A percentile compares a stretch with the other conserved stretches of the same genome.
Evolutionary conservation across 2,797 vertebrate species (phyloP).

Genomic region (Poecile montanus): DNA sequence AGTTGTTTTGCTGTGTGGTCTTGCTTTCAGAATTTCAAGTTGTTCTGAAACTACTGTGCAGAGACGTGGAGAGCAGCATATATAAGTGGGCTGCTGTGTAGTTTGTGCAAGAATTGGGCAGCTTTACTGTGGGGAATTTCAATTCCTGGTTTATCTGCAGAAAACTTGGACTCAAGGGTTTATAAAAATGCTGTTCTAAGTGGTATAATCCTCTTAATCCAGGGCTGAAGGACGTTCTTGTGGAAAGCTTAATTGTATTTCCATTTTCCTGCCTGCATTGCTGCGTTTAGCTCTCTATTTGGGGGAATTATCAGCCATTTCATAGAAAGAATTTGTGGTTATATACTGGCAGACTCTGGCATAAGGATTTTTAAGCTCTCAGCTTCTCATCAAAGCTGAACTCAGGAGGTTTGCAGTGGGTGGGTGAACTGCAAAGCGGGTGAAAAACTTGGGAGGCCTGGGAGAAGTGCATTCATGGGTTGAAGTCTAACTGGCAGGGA

Average conservation of each 20-base stretch:
- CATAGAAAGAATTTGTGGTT: neutral
- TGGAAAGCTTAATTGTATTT: constrained; percentile 30
- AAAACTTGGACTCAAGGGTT: constrained; percentile 11
- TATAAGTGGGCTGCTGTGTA: neutral
- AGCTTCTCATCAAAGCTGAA: neutral
- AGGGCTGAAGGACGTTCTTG: constrained; percentile 15
- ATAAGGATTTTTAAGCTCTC: neutral
- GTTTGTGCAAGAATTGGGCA: neutral
- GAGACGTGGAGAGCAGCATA: neutral
- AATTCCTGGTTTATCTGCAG: constrained; percentile 27
- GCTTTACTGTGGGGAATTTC: constrained; percentile 23
- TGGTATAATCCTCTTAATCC: constrained; percentile 47
- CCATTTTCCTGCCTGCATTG: constrained; percentile 15
- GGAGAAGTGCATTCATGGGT: neutral
- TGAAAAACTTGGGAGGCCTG: neutral
- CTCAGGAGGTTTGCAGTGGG: neutral
- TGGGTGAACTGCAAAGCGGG: neutral
- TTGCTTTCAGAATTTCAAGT: neutral
- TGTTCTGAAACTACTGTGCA: neutral
- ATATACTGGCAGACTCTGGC: neutral
- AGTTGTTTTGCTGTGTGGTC: neutral
- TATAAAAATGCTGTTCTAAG: constrained; percentile 10
- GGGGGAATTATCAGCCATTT: neutral
- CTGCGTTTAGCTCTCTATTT: neutral
- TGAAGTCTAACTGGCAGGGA: neutral